Evolutionary conservation across 2,113 vertebrate genomes (phyloP).

Genomic region (Perca fluviatilis): DNA sequence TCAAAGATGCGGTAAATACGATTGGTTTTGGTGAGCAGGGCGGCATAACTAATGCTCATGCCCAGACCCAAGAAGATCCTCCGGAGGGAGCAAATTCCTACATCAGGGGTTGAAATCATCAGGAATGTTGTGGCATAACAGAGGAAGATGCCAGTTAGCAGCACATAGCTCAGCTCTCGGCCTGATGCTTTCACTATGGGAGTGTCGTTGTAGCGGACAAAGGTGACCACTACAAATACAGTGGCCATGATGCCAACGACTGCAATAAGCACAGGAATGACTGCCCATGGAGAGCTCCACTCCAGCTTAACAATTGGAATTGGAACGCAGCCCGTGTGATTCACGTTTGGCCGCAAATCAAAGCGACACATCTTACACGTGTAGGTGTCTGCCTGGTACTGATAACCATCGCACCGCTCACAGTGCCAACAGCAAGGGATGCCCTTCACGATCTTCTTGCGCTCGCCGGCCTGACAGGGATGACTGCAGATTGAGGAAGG

Average conservation of each 20-base stretch:
- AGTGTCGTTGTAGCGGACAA: slow-evolving; percentile 85
- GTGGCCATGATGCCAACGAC: slow-evolving; percentile 85
- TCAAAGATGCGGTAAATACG: slow-evolving; percentile 87
- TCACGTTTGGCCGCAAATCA: slow-evolving; percentile 81
- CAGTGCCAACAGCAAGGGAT: slow-evolving; percentile 87
- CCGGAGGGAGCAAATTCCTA: slow-evolving; percentile 83
- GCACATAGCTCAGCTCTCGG: slow-evolving; percentile 84
- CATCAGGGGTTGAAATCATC: slow-evolving; percentile 84
- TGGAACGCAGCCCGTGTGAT: slow-evolving; percentile 83
- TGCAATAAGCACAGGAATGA: slow-evolving; percentile 83
- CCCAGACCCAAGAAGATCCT: slow-evolving; percentile 85
- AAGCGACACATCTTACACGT: slow-evolving; percentile 86
- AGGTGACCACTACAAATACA: slow-evolving; percentile 83
- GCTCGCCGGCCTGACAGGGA: slow-evolving; percentile 81
- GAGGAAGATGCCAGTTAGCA: slow-evolving; percentile 86
- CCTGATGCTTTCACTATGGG: slow-evolving; percentile 86
- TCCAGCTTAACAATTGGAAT: slow-evolving; percentile 85
- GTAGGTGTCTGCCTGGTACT: slow-evolving; percentile 85
- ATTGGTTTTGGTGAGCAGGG: slow-evolving; percentile 86
- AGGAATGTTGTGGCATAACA: slow-evolving; percentile 86
- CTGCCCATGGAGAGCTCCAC: slow-evolving; percentile 87
- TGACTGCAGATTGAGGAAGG: slow-evolving; percentile 85
- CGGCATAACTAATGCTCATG: slow-evolving; percentile 88
- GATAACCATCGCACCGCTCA: slow-evolving; percentile 85
- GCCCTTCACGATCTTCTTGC: slow-evolving; percentile 86